phyloP scores from a whole-genome alignment of 2,888 invertebrate species.

The Cryptocephalus primarius region DNA sequence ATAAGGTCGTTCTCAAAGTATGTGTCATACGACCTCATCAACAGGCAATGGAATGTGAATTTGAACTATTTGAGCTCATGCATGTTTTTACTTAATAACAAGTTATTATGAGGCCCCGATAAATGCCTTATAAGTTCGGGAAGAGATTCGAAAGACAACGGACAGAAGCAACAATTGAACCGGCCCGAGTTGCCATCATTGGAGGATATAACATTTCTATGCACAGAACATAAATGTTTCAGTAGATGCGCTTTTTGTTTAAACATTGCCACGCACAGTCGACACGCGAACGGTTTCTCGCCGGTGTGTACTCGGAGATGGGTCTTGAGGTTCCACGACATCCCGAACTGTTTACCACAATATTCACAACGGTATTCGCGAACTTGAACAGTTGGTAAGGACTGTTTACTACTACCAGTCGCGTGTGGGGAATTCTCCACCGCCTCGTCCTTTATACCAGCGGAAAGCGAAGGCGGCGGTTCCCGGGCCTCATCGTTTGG shows the following conservation, averaged over 20 bases:
- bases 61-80: conserved; percentile 42
- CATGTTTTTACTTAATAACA: conserved; percentile 77
- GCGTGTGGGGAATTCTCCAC: conserved; percentile 36
- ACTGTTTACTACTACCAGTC: conserved; percentile 32
- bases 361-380: conserved; percentile 82
- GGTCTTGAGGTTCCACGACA: conserved; percentile 88
- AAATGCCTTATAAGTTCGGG: conserved; percentile 79
- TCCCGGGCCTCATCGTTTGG: conserved; percentile 23
- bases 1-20: conserved; percentile 23
- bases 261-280: conserved; percentile 83
- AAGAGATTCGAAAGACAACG: conserved; percentile 72
- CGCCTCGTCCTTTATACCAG: conserved; percentile 27
- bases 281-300: conserved; percentile 81
- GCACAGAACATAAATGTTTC: conserved; percentile 81
- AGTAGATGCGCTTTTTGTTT: conserved; percentile 82
- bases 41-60: conserved; percentile 20
- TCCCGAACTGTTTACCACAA: conserved; percentile 83
- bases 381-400: conserved; percentile 45
- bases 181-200: conserved; percentile 64
- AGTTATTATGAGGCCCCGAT: conserved; percentile 80
- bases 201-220: conserved; percentile 77
- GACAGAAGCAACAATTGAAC: conserved; percentile 82
- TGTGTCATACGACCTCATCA: conserved; percentile 23
- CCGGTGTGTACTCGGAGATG: conserved; percentile 81
- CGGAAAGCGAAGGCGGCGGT: conserved; percentile 28